Conservation (phyloP, 2,797 vertebrate species). For the Gallinago solitaria region DNA sequence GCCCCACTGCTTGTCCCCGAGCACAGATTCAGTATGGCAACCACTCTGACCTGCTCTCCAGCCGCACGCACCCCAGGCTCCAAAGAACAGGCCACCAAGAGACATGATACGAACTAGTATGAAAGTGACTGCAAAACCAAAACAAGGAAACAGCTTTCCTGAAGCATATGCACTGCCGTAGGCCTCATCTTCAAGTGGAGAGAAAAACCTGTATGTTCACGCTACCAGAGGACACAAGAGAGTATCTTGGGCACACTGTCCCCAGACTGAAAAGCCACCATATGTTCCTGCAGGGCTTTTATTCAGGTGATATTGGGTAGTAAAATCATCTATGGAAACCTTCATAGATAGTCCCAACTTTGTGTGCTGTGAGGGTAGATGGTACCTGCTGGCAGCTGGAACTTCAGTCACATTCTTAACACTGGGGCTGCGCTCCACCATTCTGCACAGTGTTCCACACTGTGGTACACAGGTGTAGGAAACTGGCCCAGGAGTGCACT, state of each 20-base stretch:
- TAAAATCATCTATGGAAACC: neutral
- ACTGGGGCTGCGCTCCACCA: neutral
- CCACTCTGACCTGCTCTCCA: too few relatives aligned
- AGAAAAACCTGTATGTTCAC: neutral
- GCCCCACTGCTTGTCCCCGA: neutral
- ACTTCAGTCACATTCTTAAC: neutral
- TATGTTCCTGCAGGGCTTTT: neutral
- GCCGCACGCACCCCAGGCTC: accelerated
- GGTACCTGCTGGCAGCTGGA: neutral
- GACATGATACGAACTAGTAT: neutral
- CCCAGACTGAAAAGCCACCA: neutral
- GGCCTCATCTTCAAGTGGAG: neutral
- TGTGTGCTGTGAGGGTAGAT: neutral
- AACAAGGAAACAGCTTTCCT: neutral
- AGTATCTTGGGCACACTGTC: neutral
- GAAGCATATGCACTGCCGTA: neutral
- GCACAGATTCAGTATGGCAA: neutral
- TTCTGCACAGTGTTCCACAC: neutral
- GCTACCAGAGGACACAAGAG: neutral
- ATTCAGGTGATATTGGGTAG: neutral
- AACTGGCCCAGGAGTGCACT: neutral
- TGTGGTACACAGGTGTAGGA: neutral
- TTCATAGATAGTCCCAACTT: neutral
- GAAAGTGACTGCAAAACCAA: neutral
- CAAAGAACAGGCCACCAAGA: neutral